These are phyloP conservation scores for Tautogolabrus adspersus DNA, from an alignment of 2,113 vertebrate genomes.

Conservation along the genomic window DNA sequence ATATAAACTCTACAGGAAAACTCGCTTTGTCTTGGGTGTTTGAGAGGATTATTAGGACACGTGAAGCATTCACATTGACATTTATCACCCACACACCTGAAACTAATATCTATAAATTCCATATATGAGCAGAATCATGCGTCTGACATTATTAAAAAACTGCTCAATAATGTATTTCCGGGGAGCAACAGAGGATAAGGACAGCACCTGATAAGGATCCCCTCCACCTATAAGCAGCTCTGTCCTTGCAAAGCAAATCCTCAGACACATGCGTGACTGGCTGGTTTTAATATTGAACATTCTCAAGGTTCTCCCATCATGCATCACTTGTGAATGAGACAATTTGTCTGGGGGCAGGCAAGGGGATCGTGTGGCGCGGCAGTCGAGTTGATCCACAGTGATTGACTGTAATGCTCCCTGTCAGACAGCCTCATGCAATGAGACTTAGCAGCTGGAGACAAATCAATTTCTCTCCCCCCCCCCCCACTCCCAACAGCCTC, in stretches of 20 bases:
- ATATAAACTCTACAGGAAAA: constrained; percentile 38
- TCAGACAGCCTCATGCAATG: constrained; percentile 73
- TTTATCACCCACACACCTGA: constrained; percentile 1
- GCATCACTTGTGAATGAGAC: constrained; percentile 67
- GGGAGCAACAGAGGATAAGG: constrained; percentile 32
- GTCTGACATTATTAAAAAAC: constrained; percentile 51
- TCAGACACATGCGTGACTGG: constrained; percentile 54
- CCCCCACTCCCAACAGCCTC: neutral
- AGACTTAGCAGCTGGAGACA: constrained; percentile 78
- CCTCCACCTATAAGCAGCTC: constrained; percentile 44
- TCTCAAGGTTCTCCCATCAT: constrained; percentile 63
- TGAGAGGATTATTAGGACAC: constrained; percentile 11
- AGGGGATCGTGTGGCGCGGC: constrained; percentile 58
- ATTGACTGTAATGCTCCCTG: constrained; percentile 82
- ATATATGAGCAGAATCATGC: constrained; percentile 3
- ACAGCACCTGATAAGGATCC: constrained; percentile 47
- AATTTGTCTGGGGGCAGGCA: constrained; percentile 64
- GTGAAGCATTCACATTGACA: constrained; percentile 1
- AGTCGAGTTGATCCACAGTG: constrained; percentile 76
- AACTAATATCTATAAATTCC: constrained; percentile 29
- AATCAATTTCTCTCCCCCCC: constrained; percentile 75
- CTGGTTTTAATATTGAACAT: constrained; percentile 46
- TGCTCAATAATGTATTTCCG: constrained; percentile 35
- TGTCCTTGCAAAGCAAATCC: constrained; percentile 60
- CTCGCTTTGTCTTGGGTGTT: constrained; percentile 4